Conservation (phyloP, 1,140 invertebrate genomes). For the Zaprionus taronus region DNA sequence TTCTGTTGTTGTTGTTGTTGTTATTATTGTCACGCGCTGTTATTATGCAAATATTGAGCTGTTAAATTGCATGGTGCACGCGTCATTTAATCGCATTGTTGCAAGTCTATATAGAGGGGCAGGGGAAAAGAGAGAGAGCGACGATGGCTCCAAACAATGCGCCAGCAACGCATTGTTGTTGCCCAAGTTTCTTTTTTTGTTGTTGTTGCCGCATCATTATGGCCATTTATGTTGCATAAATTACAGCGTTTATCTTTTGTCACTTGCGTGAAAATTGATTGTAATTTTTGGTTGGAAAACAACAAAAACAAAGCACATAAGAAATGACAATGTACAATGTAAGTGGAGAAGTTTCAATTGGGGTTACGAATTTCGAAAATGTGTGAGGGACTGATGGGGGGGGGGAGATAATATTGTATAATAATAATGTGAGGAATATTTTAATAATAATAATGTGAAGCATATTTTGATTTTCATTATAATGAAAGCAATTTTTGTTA, state of each 20-base stretch:
- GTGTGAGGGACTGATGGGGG: not conserved
- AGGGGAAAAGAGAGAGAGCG: not conserved
- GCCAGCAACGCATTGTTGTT: conserved; percentile 16
- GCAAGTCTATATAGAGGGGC: conserved; percentile 51
- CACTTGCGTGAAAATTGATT: conserved; percentile 68
- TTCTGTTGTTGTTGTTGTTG: conserved; percentile 44
- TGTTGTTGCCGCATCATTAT: conserved; percentile 60
- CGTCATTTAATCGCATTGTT: conserved; percentile 74
- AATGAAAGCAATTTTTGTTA: too few relatives aligned
- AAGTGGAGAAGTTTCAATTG: not conserved
- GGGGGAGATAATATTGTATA: not conserved
- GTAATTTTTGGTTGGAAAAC: conserved; percentile 22
- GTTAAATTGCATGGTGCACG: conserved; percentile 75
- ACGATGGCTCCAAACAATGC: conserved; percentile 45
- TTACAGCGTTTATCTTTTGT: conserved; percentile 67
- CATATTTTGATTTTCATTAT: not conserved
- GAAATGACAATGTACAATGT: not conserved
- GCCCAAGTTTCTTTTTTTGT: conserved; percentile 38
- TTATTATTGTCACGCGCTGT: conserved; percentile 76
- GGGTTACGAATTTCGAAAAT: not conserved
- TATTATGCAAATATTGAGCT: conserved; percentile 81
- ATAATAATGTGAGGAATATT: not conserved
- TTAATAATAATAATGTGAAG: not conserved
- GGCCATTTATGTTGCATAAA: conserved; percentile 78
- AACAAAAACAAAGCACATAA: not conserved